Evolutionary conservation across 2,113 vertebrate species (phyloP), one percentile per base, ranked within the genome.

Genomic region (Pachypanchax playfairii): DNA sequence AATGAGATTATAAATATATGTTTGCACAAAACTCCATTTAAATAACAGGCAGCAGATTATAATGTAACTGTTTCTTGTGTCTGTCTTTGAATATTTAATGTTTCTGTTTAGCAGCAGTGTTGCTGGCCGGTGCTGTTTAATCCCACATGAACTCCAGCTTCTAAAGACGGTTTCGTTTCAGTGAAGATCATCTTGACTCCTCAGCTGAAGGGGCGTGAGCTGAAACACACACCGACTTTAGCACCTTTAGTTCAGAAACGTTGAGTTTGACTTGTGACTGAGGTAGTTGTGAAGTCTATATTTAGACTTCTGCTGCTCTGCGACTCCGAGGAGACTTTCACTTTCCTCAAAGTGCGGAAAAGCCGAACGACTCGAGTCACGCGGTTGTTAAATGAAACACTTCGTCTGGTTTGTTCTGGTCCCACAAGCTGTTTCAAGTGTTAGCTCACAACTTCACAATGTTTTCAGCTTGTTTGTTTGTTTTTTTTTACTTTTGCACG

Each of bases 71-170:
- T 29, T 43, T 55, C 29, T 29, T 64, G 21, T 56, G 0, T 18
- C 26, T 3, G 43, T 17, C 20, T 66, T 15, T 39, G 24, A 69
- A 44, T 29, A 26, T 10, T 41, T 28, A 2, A 17, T 33, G 29
- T 12, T 70, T 29, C 50, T 26, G 54, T 18, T 42, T 36, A 29
- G 51, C 49, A 49, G 11, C 55, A 49, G 24, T n/a, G 9, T n/a
- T 35, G n/a, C n/a, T n/a, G n/a, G n/a, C n/a, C n/a, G n/a, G n/a
- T 60, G 43, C 65, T 81, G 72, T 67, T 36, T 43, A 39, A 43
- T 68, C 77, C 60, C 69, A 69, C 10, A 46, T 66, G 61, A 79
- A 66, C 43, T 61, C 57, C 65, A 63, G 46, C 36, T 48, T 58
- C 47, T 42, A 44, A 60, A 50, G 39, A 1, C 22, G 9, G 48